phyloP scores from a whole-genome alignment of 2,888 invertebrate species.

The Volucella bombylans region DNA sequence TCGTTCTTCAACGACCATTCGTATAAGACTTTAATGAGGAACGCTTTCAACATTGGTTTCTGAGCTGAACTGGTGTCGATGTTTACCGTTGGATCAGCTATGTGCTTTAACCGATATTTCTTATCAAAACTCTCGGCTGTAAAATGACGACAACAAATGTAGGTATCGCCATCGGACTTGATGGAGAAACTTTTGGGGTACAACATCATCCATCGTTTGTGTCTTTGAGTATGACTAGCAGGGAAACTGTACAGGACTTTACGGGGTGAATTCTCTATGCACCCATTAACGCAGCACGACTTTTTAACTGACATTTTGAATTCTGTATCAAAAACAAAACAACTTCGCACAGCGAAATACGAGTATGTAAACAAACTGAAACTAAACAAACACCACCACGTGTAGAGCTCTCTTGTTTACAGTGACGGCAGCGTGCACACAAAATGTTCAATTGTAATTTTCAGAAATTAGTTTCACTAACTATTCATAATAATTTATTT shows the following conservation, averaged over 20 bases:
- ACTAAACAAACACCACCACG: neutral
- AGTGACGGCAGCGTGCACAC: neutral
- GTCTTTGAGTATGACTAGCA: neutral
- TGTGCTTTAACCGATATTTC: neutral
- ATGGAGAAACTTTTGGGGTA: conserved; percentile 46
- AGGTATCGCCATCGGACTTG: neutral
- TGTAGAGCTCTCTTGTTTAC: neutral
- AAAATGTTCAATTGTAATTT: neutral
- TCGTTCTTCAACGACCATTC: conserved; percentile 43
- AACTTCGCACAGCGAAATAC: neutral
- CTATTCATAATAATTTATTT: no score
- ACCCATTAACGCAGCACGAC: conserved; percentile 51
- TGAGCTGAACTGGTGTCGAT: conserved; percentile 53
- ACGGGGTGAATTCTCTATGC: neutral
- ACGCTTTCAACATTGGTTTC: conserved; percentile 29
- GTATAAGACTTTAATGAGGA: conserved; percentile 51
- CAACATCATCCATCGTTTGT: conserved; percentile 29
- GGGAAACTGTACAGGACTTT: conserved; percentile 31
- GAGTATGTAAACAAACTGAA: neutral
- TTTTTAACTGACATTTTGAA: conserved; percentile 20
- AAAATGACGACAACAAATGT: conserved; percentile 60
- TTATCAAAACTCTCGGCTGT: conserved; percentile 40
- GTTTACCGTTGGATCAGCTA: conserved; percentile 37
- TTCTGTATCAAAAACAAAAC: neutral
- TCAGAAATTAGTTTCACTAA: neutral